phyloP scores from a whole-genome alignment of 2,888 invertebrate genomes.

The Pyralis farinalis region DNA sequence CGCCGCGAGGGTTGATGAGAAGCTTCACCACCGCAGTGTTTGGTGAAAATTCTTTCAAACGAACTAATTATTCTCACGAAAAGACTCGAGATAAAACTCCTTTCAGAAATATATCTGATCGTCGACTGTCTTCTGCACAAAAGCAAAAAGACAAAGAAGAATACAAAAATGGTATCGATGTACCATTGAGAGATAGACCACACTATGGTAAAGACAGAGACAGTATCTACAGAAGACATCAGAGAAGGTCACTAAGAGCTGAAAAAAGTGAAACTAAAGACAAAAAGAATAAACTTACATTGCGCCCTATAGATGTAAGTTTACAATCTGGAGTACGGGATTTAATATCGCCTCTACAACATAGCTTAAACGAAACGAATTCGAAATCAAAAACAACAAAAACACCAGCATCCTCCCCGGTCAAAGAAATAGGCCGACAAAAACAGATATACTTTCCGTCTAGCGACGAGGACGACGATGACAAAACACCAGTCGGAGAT shows the following conservation, averaged over 20 bases:
- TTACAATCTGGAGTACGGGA: slow-evolving; percentile 69
- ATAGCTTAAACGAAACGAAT: slow-evolving; percentile 54
- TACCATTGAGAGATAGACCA: slow-evolving; percentile 44
- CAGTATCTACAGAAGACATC: slow-evolving; percentile 71
- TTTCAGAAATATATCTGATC: slow-evolving; percentile 73
- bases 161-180: slow-evolving; percentile 61
- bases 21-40: slow-evolving; percentile 88
- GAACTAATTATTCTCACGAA: slow-evolving; percentile 79
- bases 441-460: slow-evolving; percentile 73
- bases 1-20: slow-evolving; percentile 80
- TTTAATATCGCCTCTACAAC: slow-evolving; percentile 71
- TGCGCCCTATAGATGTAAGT: slow-evolving; percentile 79
- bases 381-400: slow-evolving; percentile 43
- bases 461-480: slow-evolving; percentile 78
- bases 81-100: slow-evolving; percentile 84
- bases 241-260: slow-evolving; percentile 79
- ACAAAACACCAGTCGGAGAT: slow-evolving; percentile 78
- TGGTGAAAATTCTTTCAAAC: slow-evolving; percentile 82
- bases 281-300: slow-evolving; percentile 67
- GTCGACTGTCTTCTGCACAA: slow-evolving; percentile 55
- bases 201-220: slow-evolving; percentile 71
- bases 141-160: slow-evolving; percentile 59
- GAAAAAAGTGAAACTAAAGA: slow-evolving; percentile 84
- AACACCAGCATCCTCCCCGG: slow-evolving; percentile 61
- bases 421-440: slow-evolving; percentile 58